Evolutionary conservation across 1,140 invertebrate species (phyloP).

Genomic region (Halesus radiatus): DNA sequence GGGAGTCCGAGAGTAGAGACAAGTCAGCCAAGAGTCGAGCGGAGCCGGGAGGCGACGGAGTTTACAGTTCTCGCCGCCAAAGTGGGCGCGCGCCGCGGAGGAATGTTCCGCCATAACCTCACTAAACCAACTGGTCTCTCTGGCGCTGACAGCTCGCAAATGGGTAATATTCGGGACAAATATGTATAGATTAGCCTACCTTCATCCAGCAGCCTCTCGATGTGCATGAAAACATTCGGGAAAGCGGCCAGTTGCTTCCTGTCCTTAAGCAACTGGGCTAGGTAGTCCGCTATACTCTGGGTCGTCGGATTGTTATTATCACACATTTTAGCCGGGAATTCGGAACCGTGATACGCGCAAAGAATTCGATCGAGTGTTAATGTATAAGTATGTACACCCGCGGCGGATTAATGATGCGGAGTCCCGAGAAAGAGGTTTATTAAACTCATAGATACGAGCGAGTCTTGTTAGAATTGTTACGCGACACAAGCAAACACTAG

Average conservation of each 20-base stretch:
- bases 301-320: constrained; percentile 83
- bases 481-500: constrained; percentile 70
- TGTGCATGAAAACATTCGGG: constrained; percentile 99
- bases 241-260: constrained; percentile 99
- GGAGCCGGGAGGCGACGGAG: constrained; percentile 20
- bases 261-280: constrained; percentile 99
- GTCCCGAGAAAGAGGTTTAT: constrained; percentile 36
- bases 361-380: constrained; percentile 44
- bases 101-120: constrained; percentile 44
- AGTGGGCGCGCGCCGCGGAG: constrained; percentile 38
- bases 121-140: constrained; percentile 12
- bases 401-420: constrained; percentile 32
- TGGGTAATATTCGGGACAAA: neutral
- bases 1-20: neutral
- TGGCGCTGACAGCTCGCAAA: constrained; percentile 5
- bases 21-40: neutral
- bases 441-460: constrained; percentile 60
- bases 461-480: constrained; percentile 70
- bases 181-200: constrained; percentile 79
- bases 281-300: constrained; percentile 98
- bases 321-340: constrained; percentile 75
- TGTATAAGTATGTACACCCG: constrained; percentile 39
- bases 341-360: constrained; percentile 65
- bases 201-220: constrained; percentile 98
- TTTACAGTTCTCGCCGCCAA: constrained; percentile 26